Evolutionary conservation across 53 echinoderm and acorn worm genomes (phyloP).

Genomic region (Paracentrotus lividus): DNA sequence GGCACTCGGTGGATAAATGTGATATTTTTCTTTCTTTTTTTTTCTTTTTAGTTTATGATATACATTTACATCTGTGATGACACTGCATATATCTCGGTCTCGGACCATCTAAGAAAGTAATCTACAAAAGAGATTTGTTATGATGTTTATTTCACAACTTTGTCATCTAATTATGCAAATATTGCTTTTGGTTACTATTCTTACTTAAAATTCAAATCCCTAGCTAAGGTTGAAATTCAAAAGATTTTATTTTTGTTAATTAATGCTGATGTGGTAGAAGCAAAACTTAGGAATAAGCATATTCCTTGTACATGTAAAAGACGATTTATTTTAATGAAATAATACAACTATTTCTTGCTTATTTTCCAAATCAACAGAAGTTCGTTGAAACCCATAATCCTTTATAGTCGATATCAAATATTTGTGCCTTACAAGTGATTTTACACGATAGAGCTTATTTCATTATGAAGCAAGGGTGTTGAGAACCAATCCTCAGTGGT

Average conservation of each 20-base stretch:
- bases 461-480: too few species aligned
- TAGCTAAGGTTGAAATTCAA: neutral
- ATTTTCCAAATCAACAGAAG: too few species aligned
- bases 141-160: neutral
- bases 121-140: too few species aligned
- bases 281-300: too few species aligned
- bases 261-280: neutral
- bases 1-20: slow-evolving; percentile 29
- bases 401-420: too few species aligned
- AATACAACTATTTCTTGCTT: too few species aligned
- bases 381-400: too few species aligned
- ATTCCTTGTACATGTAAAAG: too few species aligned
- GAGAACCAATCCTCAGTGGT: too few species aligned
- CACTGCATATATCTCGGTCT: neutral
- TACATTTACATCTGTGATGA: neutral
- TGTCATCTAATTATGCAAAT: neutral
- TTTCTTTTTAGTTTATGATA: neutral
- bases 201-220: neutral
- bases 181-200: neutral
- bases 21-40: neutral
- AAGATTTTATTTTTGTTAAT: neutral
- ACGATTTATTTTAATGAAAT: too few species aligned
- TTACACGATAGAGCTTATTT: too few species aligned
- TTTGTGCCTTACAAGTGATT: too few species aligned
- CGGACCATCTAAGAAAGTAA: neutral